Evolutionary conservation across 1,140 invertebrate species (phyloP), one percentile per base, ranked within the genome.

Genomic region (Samia ricini): DNA sequence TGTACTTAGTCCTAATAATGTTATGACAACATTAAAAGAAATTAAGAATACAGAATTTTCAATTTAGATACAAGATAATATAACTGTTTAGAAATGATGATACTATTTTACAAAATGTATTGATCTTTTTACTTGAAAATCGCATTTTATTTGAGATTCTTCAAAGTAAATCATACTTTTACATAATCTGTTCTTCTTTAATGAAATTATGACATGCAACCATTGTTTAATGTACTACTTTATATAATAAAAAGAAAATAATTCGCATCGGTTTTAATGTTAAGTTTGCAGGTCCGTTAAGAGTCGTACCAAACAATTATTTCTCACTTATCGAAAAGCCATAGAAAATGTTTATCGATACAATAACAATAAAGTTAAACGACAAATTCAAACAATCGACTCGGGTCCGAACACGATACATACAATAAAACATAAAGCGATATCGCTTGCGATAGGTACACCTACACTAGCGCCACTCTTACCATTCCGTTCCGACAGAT

Each of bases 381-480:
- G n/a, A 42, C 33, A 42, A 42, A 42, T 15, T 12, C 10, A 42
- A 42, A 12, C 10, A 42, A 42, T 42, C 15, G n/a, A 42, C 4
- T 4, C 7, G 1, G 33, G 33, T 42, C 12, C 7, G 33, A 5
- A n/a, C n/a, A n/a, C n/a, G n/a, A n/a, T n/a, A n/a, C 66, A 52
- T 66, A 68, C 74, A 75, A 71, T 76, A 72, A 71, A 76, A 75
- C 69, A 68, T 64, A 78, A 85, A 80, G 74, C 76, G 72, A 81
- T 85, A 79, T 72, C 69, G 72, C 73, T 74, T 68, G 72, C 73
- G 62, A 69, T 61, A 56, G 75, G 64, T 73, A 76, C 67, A 79
- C 69, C 77, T 73, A 76, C 67, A 79, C 69, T 78, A 63, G 72
- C 68, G 74, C 76, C 71, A 60, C 61, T 69, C 71, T 72, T 68